Percentiles rank a stretch among this genome's conserved stretches.
phyloP scores from a whole-genome alignment of 2,888 invertebrate species.

The Cerastoderma edule region DNA sequence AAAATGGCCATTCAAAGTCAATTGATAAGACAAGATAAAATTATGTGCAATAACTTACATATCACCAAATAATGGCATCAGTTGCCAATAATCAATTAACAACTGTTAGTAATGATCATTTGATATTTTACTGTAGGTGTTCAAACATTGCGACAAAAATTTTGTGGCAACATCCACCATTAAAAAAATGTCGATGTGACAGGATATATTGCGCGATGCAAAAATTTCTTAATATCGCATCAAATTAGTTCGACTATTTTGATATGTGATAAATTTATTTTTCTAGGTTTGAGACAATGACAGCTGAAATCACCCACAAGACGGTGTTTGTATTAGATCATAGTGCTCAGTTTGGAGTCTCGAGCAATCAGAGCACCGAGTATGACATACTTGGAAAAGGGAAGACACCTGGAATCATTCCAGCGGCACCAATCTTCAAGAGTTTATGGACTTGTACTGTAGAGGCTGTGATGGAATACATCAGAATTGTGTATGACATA shows the following conservation, averaged over 20 bases:
- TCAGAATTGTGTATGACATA: constrained; percentile 98
- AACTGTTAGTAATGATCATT: neutral
- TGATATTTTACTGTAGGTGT: neutral
- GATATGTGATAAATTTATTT: too few relatives aligned
- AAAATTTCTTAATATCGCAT: too few relatives aligned
- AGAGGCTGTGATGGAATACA: constrained; percentile 97
- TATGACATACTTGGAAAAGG: constrained; percentile 90
- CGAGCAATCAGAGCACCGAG: constrained; percentile 92
- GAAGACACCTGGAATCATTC: constrained; percentile 86
- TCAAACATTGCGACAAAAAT: neutral
- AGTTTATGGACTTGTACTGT: constrained; percentile 98
- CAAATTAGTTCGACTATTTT: too few relatives aligned
- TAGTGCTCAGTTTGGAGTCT: constrained; percentile 94
- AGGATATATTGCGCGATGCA: too few relatives aligned
- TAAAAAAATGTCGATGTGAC: neutral
- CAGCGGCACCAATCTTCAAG: constrained; percentile 93
- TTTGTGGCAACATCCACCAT: neutral
- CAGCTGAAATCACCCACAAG: constrained; percentile 88
- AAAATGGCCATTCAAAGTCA: too few relatives aligned
- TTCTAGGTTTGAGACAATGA: too few relatives aligned
- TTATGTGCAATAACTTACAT: too few relatives aligned
- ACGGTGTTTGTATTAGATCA: constrained; percentile 98
- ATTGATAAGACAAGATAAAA: too few relatives aligned
- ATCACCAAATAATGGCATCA: too few relatives aligned
- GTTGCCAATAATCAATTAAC: too few relatives aligned